A percentile compares a stretch with the other conserved stretches of the same genome.
phyloP scores from a whole-genome alignment of 1,140 invertebrate genomes.

The Anoplolepis gracilipes region DNA sequence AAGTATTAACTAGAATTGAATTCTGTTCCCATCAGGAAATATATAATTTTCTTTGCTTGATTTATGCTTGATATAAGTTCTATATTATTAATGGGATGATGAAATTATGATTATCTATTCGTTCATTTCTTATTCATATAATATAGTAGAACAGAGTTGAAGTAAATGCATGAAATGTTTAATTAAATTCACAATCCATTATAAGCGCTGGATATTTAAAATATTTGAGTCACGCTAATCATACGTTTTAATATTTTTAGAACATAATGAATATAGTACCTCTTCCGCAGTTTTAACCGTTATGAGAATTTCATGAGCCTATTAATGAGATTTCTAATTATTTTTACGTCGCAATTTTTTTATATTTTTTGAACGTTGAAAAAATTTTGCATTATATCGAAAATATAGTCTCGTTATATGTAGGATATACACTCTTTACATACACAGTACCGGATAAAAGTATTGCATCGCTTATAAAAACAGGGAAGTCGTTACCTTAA shows the following conservation, averaged over 20 bases:
- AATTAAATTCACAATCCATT: constrained; percentile 44
- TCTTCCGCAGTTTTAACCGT: background rate
- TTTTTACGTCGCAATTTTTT: background rate
- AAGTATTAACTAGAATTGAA: background rate
- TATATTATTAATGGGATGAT: background rate
- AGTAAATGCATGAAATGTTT: background rate
- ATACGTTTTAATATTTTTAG: constrained; percentile 19
- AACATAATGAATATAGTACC: background rate
- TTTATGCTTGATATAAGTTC: background rate
- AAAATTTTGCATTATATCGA: background rate
- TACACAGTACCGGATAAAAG: no score
- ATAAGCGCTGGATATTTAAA: constrained; percentile 21
- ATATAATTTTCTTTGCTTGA: background rate
- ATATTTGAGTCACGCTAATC: constrained; percentile 11
- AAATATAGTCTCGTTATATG: background rate
- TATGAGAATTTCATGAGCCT: background rate
- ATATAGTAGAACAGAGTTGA: background rate
- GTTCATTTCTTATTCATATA: constrained; percentile 39
- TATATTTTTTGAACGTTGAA: background rate
- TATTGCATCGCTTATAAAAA: no score
- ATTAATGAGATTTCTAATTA: background rate
- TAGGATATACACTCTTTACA: background rate
- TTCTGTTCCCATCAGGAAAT: background rate
- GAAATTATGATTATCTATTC: constrained; percentile 8
- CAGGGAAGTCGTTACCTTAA: no score